Conservation (phyloP, 2,113 vertebrate species). For the Dromas ardeola region DNA sequence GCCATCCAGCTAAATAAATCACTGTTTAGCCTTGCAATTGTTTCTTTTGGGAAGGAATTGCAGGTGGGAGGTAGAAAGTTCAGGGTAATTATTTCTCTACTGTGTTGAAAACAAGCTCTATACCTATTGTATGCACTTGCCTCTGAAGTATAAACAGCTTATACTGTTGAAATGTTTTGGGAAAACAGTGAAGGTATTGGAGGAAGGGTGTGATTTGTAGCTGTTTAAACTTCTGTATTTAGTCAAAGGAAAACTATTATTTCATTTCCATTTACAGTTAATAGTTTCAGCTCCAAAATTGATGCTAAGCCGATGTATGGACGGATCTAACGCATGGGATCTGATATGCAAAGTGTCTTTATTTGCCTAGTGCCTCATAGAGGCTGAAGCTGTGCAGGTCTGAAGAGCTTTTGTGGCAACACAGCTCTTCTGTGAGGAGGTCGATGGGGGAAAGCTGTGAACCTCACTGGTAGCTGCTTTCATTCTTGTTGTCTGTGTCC, state of each 20-base stretch:
- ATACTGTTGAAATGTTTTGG: neutral
- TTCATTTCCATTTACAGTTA: neutral
- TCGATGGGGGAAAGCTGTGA: rapidly evolving
- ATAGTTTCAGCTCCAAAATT: neutral
- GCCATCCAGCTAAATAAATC: neutral
- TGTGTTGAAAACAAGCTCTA: neutral
- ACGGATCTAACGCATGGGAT: neutral
- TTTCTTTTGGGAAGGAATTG: constrained; percentile 2
- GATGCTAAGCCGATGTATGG: neutral
- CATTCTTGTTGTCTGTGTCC: neutral
- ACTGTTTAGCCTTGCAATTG: neutral
- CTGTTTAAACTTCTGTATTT: neutral
- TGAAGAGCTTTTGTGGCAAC: neutral
- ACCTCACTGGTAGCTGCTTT: neutral
- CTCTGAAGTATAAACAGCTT: constrained; percentile 12
- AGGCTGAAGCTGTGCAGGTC: neutral
- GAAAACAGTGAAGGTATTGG: neutral
- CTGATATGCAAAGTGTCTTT: neutral
- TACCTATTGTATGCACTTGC: constrained; percentile 19
- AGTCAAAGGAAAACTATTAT: neutral
- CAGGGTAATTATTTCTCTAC: neutral
- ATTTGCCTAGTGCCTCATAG: neutral
- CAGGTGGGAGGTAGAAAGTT: constrained; percentile 41
- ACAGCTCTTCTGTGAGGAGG: neutral
- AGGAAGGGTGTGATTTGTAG: neutral